These are phyloP conservation scores for Leptinotarsa defecta DNA, from an alignment of 1,140 invertebrate genomes.

Conservation along the genomic window DNA sequence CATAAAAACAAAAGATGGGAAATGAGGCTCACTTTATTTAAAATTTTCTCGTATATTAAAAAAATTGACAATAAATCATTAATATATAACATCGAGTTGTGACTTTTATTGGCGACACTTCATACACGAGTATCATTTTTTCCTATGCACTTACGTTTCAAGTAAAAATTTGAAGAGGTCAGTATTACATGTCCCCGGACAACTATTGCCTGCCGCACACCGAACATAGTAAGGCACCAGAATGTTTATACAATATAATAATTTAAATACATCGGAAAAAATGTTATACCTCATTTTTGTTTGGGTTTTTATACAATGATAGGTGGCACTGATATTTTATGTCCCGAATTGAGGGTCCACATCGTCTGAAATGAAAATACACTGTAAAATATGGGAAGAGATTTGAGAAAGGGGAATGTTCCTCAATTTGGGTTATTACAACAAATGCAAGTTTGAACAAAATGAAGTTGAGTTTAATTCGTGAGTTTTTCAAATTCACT, in stretches of 20 bases:
- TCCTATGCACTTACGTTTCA: constrained; percentile 48
- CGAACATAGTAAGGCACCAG: constrained; percentile 53
- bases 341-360: constrained; percentile 28
- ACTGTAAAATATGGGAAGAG: not conserved
- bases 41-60: constrained; percentile 54
- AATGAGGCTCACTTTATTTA: constrained; percentile 37
- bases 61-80: constrained; percentile 55
- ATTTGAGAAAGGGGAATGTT: no score
- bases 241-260: constrained; percentile 51
- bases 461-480: no score
- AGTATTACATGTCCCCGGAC: constrained; percentile 35
- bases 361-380: constrained; percentile 37
- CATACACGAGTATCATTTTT: constrained; percentile 53
- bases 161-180: constrained; percentile 44
- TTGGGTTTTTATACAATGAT: constrained; percentile 35
- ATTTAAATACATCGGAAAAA: constrained; percentile 53
- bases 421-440: no score
- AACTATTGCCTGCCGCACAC: constrained; percentile 49
- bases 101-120: constrained; percentile 49
- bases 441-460: no score
- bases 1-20: not conserved
- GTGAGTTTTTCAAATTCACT: no score
- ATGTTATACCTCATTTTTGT: constrained; percentile 45
- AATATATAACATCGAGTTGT: constrained; percentile 49
- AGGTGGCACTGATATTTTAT: constrained; percentile 52